These are phyloP conservation scores for Neotoma lepida DNA, from an alignment of 2,113 vertebrate genomes.

Conservation along the genomic window DNA sequence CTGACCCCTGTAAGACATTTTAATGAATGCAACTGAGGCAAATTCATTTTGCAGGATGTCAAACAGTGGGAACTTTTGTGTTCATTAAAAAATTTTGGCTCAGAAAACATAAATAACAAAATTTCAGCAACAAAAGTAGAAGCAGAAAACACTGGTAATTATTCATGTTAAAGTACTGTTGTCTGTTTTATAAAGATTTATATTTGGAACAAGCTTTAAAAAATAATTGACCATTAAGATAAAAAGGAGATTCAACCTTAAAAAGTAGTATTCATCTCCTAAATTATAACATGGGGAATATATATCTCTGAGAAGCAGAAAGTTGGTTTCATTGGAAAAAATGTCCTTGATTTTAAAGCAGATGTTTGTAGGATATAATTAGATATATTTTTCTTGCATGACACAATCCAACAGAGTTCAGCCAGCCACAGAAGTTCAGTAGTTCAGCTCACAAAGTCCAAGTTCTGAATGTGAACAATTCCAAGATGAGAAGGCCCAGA, in stretches of 20 bases:
- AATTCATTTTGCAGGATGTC: not conserved
- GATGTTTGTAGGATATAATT: not conserved
- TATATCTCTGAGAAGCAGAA: not conserved
- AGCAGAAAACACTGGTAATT: conserved; percentile 5
- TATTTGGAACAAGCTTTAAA: conserved; percentile 32
- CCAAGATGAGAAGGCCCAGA: not conserved
- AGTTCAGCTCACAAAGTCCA: conserved; percentile 12
- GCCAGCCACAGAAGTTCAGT: not conserved
- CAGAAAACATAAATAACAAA: conserved; percentile 55
- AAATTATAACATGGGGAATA: conserved; percentile 8
- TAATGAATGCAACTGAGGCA: conserved; percentile 14
- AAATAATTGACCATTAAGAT: conserved; percentile 33
- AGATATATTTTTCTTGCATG: conserved; percentile 18
- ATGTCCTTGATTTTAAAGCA: not conserved
- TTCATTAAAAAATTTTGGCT: conserved; percentile 63
- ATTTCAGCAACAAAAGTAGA: conserved; percentile 54
- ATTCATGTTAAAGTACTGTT: conserved; percentile 13
- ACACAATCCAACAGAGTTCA: not conserved
- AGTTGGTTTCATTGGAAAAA: not conserved
- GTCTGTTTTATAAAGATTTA: conserved; percentile 38
- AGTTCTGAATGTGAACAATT: not conserved
- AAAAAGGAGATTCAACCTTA: not conserved
- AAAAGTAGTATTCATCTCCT: not conserved
- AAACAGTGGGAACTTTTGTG: conserved; percentile 57
- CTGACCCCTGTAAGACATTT: conserved; percentile 5